Conservation (phyloP, 2,113 vertebrate genomes). For the Petroica traversi region DNA sequence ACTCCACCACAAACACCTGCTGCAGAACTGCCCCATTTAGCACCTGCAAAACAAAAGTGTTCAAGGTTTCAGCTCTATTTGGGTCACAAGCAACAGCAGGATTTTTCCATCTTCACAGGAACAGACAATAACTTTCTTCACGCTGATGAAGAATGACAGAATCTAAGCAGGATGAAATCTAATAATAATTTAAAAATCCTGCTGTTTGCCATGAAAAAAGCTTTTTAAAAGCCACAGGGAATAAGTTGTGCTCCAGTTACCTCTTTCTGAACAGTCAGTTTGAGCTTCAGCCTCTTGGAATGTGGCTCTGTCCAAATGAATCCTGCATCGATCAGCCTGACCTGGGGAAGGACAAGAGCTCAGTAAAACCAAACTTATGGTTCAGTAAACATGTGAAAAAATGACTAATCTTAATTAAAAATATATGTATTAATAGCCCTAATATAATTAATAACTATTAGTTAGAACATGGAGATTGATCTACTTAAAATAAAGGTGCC, state of each 20-base stretch:
- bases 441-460: neutral
- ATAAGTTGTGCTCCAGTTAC: conserved; percentile 54
- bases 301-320: conserved; percentile 98
- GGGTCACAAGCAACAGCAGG: neutral
- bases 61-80: neutral
- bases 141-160: neutral
- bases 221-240: neutral
- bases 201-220: neutral
- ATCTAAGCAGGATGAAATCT: neutral
- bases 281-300: conserved; percentile 95
- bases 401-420: neutral
- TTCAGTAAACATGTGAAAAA: neutral
- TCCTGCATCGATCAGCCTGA: conserved; percentile 92
- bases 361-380: neutral
- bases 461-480: neutral
- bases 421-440: rapidly evolving
- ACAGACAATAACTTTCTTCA: neutral
- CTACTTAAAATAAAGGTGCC: neutral
- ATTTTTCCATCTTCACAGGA: neutral
- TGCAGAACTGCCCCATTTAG: conserved; percentile 95
- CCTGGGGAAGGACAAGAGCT: conserved; percentile 68
- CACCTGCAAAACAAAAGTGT: conserved; percentile 76
- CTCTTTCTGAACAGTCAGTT: conserved; percentile 97
- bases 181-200: neutral
- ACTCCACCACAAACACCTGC: conserved; percentile 96